phyloP scores from a whole-genome alignment of 2,797 vertebrate genomes.

The Helostoma temminkii region DNA sequence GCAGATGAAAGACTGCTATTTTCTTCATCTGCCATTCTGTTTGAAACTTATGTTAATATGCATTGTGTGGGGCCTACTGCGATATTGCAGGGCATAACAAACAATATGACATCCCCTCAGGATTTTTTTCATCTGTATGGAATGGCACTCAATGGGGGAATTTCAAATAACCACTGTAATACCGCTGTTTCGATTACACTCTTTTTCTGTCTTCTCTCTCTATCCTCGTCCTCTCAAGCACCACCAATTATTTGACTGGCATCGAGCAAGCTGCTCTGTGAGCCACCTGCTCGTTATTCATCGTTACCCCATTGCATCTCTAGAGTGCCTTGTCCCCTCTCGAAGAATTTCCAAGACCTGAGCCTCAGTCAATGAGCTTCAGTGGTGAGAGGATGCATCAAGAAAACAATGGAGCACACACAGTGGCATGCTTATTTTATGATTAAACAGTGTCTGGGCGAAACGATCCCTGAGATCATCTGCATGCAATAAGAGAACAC shows the following conservation, averaged over 20 bases:
- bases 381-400: constrained; percentile 27
- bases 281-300: constrained; percentile 63
- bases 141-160: constrained; percentile 27
- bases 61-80: constrained; percentile 41
- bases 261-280: constrained; percentile 29
- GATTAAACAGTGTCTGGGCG: constrained; percentile 50
- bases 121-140: constrained; percentile 32
- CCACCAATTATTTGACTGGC: constrained; percentile 56
- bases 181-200: constrained; percentile 43
- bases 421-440: constrained; percentile 21
- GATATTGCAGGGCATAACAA: constrained; percentile 46
- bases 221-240: constrained; percentile 35
- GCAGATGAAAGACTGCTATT: constrained; percentile 47
- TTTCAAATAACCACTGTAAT: constrained; percentile 52
- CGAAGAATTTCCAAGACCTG: constrained; percentile 42
- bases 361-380: constrained; percentile 52
- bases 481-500: constrained; percentile 34
- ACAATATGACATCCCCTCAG: constrained; percentile 45
- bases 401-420: constrained; percentile 32
- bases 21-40: constrained; percentile 52
- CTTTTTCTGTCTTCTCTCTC: constrained; percentile 18
- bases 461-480: constrained; percentile 45
- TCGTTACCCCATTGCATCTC: constrained; percentile 40
- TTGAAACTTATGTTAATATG: constrained; percentile 65
- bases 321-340: constrained; percentile 28